Evolutionary conservation across 2,113 vertebrate genomes (phyloP).

Genomic region (Paratilapia polleni): DNA sequence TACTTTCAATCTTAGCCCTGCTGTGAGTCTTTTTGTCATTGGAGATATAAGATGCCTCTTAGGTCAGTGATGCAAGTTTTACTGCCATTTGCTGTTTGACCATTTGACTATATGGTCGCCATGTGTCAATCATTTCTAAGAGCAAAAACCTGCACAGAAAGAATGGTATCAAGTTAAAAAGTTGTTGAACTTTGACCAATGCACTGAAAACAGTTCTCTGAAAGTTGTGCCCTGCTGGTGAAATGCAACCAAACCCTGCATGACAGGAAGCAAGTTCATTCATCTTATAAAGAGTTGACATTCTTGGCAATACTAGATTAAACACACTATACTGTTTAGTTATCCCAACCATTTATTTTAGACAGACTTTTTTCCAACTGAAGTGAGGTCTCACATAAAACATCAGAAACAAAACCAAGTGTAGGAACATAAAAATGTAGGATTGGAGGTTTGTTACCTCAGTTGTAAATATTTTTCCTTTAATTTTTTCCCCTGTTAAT

Average conservation of each 20-base stretch:
- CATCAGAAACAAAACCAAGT: conserved; percentile 66
- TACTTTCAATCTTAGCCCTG: background rate
- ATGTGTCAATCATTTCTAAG: background rate
- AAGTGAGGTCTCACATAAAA: conserved; percentile 70
- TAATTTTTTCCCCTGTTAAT: conserved; percentile 44
- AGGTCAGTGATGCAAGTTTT: background rate
- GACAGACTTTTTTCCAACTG: conserved; percentile 70
- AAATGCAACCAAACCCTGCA: background rate
- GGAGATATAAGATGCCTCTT: background rate
- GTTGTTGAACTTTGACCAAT: background rate
- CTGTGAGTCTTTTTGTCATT: too few relatives aligned
- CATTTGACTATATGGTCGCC: background rate
- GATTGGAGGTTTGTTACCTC: conserved; percentile 38
- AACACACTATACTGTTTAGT: too few relatives aligned
- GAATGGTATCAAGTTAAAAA: background rate
- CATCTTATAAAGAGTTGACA: background rate
- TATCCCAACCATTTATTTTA: conserved; percentile 82
- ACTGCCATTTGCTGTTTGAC: background rate
- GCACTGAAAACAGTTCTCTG: background rate
- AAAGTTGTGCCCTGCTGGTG: background rate
- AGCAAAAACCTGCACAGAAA: background rate
- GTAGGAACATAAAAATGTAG: conserved; percentile 69
- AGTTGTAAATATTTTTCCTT: conserved; percentile 12
- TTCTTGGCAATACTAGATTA: background rate
- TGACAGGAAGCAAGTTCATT: background rate